These are phyloP conservation scores for Trinectes maculatus DNA, from an alignment of 2,113 vertebrate species.

Conservation along the genomic window DNA sequence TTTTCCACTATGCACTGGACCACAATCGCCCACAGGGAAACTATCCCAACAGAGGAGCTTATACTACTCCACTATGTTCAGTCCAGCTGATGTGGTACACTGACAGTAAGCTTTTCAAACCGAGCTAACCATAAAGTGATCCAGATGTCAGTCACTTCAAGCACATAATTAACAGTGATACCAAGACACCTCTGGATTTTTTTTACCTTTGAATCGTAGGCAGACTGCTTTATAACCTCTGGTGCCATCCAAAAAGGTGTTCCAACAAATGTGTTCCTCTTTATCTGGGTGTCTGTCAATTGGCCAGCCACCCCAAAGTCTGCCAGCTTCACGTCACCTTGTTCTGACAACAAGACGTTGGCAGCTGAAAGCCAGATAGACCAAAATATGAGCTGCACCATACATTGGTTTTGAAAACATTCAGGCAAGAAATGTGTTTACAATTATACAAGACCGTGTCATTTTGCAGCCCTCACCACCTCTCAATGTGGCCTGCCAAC, in stretches of 20 bases:
- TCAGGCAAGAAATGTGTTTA: neutral
- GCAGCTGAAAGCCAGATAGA: conserved; percentile 83
- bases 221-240: conserved; percentile 97
- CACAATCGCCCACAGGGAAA: neutral
- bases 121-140: neutral
- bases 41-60: neutral
- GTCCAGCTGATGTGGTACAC: neutral
- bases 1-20: neutral
- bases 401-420: neutral
- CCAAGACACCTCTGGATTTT: neutral
- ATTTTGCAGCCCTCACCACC: neutral
- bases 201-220: conserved; percentile 95
- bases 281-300: conserved; percentile 96
- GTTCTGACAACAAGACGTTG: conserved; percentile 95
- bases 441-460: neutral
- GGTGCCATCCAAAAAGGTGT: conserved; percentile 99
- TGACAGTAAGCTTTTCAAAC: neutral
- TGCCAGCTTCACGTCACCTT: conserved; percentile 96
- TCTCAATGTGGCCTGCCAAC: neutral
- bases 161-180: neutral
- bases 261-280: conserved; percentile 97
- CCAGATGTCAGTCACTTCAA: neutral
- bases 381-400: neutral
- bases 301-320: conserved; percentile 98
- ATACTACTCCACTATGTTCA: too few relatives aligned